Percentiles rank a stretch among this genome's conserved stretches.
phyloP scores from a whole-genome alignment of 2,797 vertebrate genomes.

The Pempheris klunzingeri region DNA sequence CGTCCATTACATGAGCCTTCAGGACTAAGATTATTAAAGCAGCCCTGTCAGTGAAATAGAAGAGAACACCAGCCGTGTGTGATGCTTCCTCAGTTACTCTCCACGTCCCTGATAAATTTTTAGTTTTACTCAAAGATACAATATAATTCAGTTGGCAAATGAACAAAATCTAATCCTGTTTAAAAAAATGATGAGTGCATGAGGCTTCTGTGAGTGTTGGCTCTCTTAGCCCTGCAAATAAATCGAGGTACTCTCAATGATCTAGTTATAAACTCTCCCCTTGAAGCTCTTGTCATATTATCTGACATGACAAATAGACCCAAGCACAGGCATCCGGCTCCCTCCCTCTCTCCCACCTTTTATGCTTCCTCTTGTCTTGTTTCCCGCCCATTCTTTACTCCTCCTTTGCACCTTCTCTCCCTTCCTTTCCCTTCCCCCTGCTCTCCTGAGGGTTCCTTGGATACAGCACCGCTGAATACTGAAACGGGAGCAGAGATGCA shows the following conservation, averaged over 20 bases:
- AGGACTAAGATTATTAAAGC: slow-evolving; percentile 33
- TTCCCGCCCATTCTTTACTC: background rate
- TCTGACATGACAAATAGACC: slow-evolving; percentile 81
- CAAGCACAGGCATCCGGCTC: slow-evolving; percentile 46
- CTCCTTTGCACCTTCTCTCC: background rate
- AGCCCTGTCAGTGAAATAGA: slow-evolving; percentile 28
- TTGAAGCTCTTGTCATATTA: slow-evolving; percentile 77
- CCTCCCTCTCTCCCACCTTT: slow-evolving; percentile 27
- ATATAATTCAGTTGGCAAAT: slow-evolving; percentile 67
- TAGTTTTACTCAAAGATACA: slow-evolving; percentile 46
- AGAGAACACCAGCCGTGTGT: slow-evolving; percentile 16
- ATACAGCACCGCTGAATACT: slow-evolving; percentile 33
- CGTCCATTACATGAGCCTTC: slow-evolving; percentile 13
- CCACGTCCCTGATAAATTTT: slow-evolving; percentile 41
- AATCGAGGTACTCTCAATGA: slow-evolving; percentile 75
- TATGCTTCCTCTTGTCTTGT: slow-evolving; percentile 35
- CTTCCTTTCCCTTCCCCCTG: background rate
- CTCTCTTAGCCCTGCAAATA: slow-evolving; percentile 73
- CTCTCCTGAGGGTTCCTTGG: slow-evolving; percentile 6
- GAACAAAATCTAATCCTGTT: slow-evolving; percentile 68
- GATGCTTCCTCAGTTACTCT: slow-evolving; percentile 41
- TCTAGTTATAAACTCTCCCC: slow-evolving; percentile 76
- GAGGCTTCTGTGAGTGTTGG: slow-evolving; percentile 45
- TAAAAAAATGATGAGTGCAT: slow-evolving; percentile 60
- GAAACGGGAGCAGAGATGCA: slow-evolving; percentile 34